These are phyloP conservation scores for Panopea generosa DNA, from an alignment of 2,888 invertebrate species.

Conservation along the genomic window DNA sequence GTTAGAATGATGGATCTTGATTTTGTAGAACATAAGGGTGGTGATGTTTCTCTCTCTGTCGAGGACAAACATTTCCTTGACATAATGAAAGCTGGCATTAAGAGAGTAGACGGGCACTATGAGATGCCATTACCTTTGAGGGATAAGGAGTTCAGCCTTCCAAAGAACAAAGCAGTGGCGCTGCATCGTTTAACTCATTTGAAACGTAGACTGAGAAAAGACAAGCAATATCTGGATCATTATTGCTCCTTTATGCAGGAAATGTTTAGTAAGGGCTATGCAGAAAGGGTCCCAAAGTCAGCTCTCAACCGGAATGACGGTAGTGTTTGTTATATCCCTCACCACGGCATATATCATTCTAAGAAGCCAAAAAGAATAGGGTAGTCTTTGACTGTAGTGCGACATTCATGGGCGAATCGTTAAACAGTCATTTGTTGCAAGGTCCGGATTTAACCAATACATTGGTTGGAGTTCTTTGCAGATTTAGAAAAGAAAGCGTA, in stretches of 20 bases:
- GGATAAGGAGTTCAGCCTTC: neutral
- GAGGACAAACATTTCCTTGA: conserved; percentile 18
- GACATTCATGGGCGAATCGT: conserved; percentile 15
- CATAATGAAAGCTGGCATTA: conserved; percentile 9
- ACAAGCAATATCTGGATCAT: conserved; percentile 5
- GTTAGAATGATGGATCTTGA: conserved; percentile 22
- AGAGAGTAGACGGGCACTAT: conserved; percentile 22
- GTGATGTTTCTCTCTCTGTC: no score
- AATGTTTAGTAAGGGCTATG: conserved; percentile 29
- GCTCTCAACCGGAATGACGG: no score
- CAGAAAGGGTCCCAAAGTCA: no score
- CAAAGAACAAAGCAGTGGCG: conserved; percentile 31
- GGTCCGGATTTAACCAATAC: no score
- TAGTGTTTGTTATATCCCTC: conserved; percentile 32
- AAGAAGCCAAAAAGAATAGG: no score
- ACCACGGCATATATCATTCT: conserved; percentile 32
- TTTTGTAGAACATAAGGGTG: conserved; percentile 11
- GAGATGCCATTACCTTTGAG: conserved; percentile 47
- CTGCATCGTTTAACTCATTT: no score
- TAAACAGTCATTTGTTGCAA: conserved; percentile 45
- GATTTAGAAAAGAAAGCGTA: conserved; percentile 35
- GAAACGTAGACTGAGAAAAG: neutral
- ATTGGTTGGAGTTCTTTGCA: conserved; percentile 57
- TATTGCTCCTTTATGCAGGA: conserved; percentile 24
- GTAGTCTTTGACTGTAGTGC: conserved; percentile 56